Conservation (phyloP, 2,888 invertebrate genomes). For the Drosophila dives region DNA sequence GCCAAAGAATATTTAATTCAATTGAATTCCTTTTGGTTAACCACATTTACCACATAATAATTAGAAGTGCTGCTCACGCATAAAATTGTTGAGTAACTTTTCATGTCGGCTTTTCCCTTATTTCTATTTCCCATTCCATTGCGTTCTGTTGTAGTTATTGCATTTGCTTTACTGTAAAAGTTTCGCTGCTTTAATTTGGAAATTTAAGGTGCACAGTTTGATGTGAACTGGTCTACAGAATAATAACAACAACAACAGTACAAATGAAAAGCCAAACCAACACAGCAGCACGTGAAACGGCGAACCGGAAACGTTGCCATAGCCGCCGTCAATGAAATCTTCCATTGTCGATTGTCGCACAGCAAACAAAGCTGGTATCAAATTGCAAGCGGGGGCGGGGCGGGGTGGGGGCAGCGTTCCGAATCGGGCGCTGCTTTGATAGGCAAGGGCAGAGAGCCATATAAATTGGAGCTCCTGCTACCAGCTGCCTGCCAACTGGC, state of each 20-base stretch:
- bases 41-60: slow-evolving; percentile 13
- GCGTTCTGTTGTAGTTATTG: not conserved
- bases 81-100: slow-evolving; percentile 62
- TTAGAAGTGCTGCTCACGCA: slow-evolving; percentile 32
- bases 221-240: slow-evolving; percentile 1
- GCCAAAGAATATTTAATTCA: not conserved
- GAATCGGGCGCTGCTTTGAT: not conserved
- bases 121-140: not conserved
- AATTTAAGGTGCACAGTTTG: not conserved
- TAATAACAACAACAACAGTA: slow-evolving; percentile 2
- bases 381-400: not conserved
- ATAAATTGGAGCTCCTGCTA: slow-evolving; percentile 21
- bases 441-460: not conserved
- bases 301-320: slow-evolving; percentile 69
- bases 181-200: slow-evolving; percentile 3
- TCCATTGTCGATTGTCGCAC: slow-evolving; percentile 48
- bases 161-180: slow-evolving; percentile 12
- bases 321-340: slow-evolving; percentile 32
- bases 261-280: not conserved
- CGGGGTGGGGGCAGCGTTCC: not conserved
- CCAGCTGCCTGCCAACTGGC: not conserved
- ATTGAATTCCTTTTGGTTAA: not conserved
- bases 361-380: slow-evolving; percentile 43
- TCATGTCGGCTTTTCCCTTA: slow-evolving; percentile 19
- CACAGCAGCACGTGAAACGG: slow-evolving; percentile 12